phyloP scores from a whole-genome alignment of 2,797 vertebrate species.

The Acanthurus tractus region DNA sequence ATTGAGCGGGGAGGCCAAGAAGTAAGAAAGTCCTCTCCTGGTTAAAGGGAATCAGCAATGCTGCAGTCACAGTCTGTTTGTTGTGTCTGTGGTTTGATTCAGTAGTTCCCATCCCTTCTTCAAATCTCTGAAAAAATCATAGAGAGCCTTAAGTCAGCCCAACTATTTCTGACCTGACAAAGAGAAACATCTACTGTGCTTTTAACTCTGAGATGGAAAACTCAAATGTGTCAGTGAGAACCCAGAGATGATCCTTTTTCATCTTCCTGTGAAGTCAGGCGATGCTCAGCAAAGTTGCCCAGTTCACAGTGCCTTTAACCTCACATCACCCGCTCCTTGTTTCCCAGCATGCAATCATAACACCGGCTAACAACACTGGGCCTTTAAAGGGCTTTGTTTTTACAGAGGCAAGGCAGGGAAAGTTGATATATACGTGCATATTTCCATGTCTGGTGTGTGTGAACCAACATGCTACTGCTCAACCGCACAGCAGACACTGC shows the following conservation, averaged over 20 bases:
- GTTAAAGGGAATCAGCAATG: constrained; percentile 32
- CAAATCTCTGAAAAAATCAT: constrained; percentile 14
- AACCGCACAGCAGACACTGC: constrained; percentile 78
- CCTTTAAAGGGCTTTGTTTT: constrained; percentile 70
- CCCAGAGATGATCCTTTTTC: constrained; percentile 14
- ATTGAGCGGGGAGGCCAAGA: constrained; percentile 37
- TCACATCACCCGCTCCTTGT: constrained; percentile 64
- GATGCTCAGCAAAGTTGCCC: constrained; percentile 54
- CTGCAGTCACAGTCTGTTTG: constrained; percentile 40
- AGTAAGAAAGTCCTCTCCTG: constrained; percentile 30
- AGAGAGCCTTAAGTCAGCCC: constrained; percentile 9
- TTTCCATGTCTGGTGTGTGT: constrained; percentile 82
- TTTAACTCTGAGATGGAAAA: constrained; percentile 6
- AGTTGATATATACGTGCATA: constrained; percentile 78
- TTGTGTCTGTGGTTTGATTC: constrained; percentile 32
- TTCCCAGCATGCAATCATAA: constrained; percentile 61
- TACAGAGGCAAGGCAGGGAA: constrained; percentile 52
- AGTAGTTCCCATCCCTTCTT: constrained; percentile 34
- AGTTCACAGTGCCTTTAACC: constrained; percentile 38
- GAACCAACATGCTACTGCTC: constrained; percentile 81
- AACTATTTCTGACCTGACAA: constrained; percentile 13
- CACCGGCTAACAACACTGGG: constrained; percentile 29
- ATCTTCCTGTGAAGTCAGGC: constrained; percentile 31
- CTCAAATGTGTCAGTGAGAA: constrained; percentile 20
- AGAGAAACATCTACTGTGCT: background rate